Base-by-base conservation (phyloP, 2,113 vertebrate genomes). In the Albula goreensis region DNA sequence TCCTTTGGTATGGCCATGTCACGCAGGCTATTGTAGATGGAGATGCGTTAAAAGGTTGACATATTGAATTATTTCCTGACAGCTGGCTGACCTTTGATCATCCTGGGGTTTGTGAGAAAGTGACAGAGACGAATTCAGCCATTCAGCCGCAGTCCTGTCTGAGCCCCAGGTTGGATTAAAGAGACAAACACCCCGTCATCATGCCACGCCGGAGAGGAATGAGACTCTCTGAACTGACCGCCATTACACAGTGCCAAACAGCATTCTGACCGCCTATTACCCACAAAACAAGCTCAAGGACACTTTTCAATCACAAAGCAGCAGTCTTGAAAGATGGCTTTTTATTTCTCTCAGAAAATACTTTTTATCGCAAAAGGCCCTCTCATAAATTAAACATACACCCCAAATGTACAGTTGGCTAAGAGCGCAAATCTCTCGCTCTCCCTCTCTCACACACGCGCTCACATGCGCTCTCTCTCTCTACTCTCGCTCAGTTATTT, bases 51-150 rank as follows among this genome's bases (percentile, higher is more conserved):
- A 85, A 80, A 85, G 78, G 85, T 85, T 85, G 85, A 85, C 78
- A 85, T 80, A 85, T 85, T 85, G 85, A 85, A 80, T 80, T 85
- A 74, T 80, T 85, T 80, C 85, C 49, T 81, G 85, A 85, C 85
- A 85, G 60, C 49, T 15, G 78, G 78, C 53, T 85, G 85, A 85
- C 85, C 85, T 85, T 85, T 85, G 80, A 85, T 78, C 85, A 85
- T 80, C 84, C 53, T 66, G 78, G 78, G 85, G 11, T 85, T 85
- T 85, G 53, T 31, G 9, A 22, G 84, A 85, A 85, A 80, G 78
- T 81, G 85, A 85, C 85, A 85, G 56, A 80, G 78, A 85, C 79
- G 22, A 85, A 85, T 85, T 85, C 78, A 80, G 57, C 78, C 50
- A 52, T 85, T 74, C 22, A 10, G n/a, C 70, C 9, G n/a, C n/a